These are phyloP conservation scores for Brachionus angularis DNA, from an alignment of 1,140 invertebrate species.

Conservation along the genomic window DNA sequence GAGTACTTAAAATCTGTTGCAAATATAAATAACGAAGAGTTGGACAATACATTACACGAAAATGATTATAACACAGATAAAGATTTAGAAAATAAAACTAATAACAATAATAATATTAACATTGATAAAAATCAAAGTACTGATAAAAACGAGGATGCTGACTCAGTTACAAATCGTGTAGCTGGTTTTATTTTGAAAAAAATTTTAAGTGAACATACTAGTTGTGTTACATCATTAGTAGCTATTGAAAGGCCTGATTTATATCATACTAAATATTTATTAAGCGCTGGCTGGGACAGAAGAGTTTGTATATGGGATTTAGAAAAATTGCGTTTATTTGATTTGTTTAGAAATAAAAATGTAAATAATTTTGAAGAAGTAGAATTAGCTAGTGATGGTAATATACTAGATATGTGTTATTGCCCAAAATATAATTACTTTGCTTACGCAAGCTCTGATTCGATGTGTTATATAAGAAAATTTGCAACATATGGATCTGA, in stretches of 20 bases:
- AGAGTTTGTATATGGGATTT: constrained; percentile 58
- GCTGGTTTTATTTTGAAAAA: constrained; percentile 56
- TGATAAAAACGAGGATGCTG: constrained; percentile 49
- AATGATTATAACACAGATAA: too few relatives aligned
- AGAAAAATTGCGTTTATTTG: constrained; percentile 45
- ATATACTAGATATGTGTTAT: constrained; percentile 55
- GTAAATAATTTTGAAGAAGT: constrained; percentile 41
- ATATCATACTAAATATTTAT: constrained; percentile 48
- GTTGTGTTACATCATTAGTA: constrained; percentile 55
- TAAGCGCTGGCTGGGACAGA: constrained; percentile 57
- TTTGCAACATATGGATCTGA: constrained; percentile 52
- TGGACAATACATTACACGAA: too few relatives aligned
- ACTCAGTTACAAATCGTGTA: constrained; percentile 57
- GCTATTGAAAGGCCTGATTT: constrained; percentile 50
- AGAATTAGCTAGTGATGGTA: constrained; percentile 53
- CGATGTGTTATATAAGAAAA: constrained; percentile 57
- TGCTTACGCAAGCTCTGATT: constrained; percentile 56
- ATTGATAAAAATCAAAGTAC: neutral
- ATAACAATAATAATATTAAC: neutral
- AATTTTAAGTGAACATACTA: constrained; percentile 54
- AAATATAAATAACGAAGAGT: neutral
- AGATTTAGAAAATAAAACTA: neutral
- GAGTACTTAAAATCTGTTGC: constrained; percentile 21
- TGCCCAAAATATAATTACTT: constrained; percentile 52
- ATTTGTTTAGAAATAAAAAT: constrained; percentile 22